Evolutionary conservation across 1,140 invertebrate species (phyloP).

Genomic region (Caenorhabditis latens): DNA sequence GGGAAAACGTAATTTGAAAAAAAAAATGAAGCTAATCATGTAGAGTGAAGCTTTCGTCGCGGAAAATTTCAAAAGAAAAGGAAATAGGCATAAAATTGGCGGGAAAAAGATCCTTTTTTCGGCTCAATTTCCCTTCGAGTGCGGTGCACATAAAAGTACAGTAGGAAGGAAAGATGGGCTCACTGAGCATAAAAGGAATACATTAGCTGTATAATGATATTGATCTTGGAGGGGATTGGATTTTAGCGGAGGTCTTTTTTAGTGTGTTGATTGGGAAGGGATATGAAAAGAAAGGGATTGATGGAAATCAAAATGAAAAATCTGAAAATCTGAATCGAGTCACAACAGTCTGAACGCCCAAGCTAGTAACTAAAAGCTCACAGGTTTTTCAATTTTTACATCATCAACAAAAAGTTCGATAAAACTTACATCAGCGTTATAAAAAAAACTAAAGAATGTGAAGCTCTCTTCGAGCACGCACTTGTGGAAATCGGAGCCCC

Average conservation of each 20-base stretch:
- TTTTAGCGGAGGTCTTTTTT: background rate
- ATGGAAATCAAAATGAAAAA: too few relatives aligned
- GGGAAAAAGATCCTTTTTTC: constrained; percentile 2
- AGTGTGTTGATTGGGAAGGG: too few relatives aligned
- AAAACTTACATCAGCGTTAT: background rate
- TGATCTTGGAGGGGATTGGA: background rate
- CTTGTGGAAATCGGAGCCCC: constrained; percentile 48
- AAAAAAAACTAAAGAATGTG: background rate
- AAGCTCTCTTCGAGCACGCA: constrained; percentile 21
- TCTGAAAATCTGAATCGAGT: too few relatives aligned
- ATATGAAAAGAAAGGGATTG: too few relatives aligned
- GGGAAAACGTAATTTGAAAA: background rate
- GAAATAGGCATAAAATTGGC: constrained; percentile 27
- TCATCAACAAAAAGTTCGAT: too few relatives aligned
- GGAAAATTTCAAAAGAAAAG: background rate
- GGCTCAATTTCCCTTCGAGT: constrained; percentile 37
- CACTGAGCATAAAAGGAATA: background rate
- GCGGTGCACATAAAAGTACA: constrained; percentile 45
- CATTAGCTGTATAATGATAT: constrained; percentile 24
- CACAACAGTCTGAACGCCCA: too few relatives aligned
- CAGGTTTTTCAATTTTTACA: too few relatives aligned
- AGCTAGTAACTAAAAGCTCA: too few relatives aligned
- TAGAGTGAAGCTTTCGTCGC: background rate
- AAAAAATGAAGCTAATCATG: constrained; percentile 1
- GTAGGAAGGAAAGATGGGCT: background rate